phyloP scores from a whole-genome alignment of 2,888 invertebrate species.

The Dexiosoma caninum region DNA sequence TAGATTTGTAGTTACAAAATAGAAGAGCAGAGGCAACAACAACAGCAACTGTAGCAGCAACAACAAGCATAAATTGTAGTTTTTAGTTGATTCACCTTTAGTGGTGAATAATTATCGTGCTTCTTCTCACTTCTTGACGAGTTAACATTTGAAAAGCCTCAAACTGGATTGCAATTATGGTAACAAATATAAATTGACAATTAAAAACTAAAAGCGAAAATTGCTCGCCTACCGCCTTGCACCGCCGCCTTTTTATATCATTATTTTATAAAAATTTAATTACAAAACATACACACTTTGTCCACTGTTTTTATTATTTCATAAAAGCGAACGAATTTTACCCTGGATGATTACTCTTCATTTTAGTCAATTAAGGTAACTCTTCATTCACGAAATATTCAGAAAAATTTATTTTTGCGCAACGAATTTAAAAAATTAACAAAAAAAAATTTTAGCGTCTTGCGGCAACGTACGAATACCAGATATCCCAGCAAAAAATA shows the following conservation, averaged over 20 bases:
- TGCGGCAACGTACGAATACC: no score
- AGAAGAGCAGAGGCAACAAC: constrained; percentile 25
- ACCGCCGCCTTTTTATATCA: constrained; percentile 39
- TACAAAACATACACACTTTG: neutral
- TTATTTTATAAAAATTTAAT: constrained; percentile 19
- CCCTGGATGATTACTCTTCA: no score
- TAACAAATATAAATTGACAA: constrained; percentile 63
- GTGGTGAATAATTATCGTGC: constrained; percentile 38
- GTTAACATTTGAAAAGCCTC: constrained; percentile 73
- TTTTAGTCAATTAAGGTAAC: no score
- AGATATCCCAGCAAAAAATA: no score
- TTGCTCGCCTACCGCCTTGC: constrained; percentile 11
- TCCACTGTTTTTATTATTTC: no score
- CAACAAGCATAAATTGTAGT: constrained; percentile 3
- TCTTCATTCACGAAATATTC: no score
- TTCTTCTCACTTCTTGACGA: constrained; percentile 65
- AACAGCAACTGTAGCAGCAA: constrained; percentile 13
- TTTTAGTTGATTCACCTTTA: constrained; percentile 43
- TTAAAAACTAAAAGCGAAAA: neutral
- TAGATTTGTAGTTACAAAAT: constrained; percentile 33
- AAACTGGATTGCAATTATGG: constrained; percentile 78
- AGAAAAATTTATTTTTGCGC: no score
- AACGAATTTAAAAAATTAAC: no score
- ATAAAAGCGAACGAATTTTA: no score
- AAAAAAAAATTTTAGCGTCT: no score